Conservation (phyloP, 2,113 vertebrate genomes). For the Ailurus styani region DNA sequence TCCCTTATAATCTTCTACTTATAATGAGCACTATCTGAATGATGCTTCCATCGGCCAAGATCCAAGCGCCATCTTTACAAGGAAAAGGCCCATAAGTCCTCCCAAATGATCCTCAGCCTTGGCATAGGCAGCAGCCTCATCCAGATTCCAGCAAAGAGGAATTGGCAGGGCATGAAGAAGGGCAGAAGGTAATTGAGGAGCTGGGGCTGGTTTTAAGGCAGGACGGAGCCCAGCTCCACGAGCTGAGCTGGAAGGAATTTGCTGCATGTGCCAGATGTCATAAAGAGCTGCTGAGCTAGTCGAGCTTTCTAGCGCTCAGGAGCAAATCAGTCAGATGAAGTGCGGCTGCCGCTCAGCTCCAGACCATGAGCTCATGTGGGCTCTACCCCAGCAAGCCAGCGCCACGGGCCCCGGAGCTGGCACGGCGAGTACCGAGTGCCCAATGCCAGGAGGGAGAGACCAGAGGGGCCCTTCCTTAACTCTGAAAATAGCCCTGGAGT, state of each 20-base stretch:
- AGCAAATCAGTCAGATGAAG: slow-evolving; percentile 67
- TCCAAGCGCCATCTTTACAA: not conserved
- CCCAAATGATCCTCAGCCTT: not conserved
- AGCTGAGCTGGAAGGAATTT: slow-evolving; percentile 57
- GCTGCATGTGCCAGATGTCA: slow-evolving; percentile 30
- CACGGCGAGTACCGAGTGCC: not conserved
- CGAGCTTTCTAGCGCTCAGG: slow-evolving; percentile 46
- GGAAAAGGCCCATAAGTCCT: slow-evolving; percentile 10
- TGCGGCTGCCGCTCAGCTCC: not conserved
- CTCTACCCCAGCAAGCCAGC: not conserved
- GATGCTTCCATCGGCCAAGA: not conserved
- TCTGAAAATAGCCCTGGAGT: slow-evolving; percentile 29
- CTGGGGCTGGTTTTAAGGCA: slow-evolving; percentile 51
- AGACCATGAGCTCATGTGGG: slow-evolving; percentile 17
- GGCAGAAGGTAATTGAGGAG: slow-evolving; percentile 54
- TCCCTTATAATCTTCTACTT: not conserved
- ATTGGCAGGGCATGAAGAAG: slow-evolving; percentile 47
- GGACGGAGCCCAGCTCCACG: slow-evolving; percentile 25
- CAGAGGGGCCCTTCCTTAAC: slow-evolving; percentile 34
- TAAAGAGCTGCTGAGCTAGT: slow-evolving; percentile 60
- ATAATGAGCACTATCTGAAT: not conserved
- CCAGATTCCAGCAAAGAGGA: slow-evolving; percentile 47
- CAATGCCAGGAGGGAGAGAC: slow-evolving; percentile 14
- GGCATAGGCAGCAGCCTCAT: slow-evolving; percentile 54
- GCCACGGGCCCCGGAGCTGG: slow-evolving; percentile 7